Conservation (phyloP, 2,888 invertebrate species). For the Chaetogeoica ovagalla region DNA sequence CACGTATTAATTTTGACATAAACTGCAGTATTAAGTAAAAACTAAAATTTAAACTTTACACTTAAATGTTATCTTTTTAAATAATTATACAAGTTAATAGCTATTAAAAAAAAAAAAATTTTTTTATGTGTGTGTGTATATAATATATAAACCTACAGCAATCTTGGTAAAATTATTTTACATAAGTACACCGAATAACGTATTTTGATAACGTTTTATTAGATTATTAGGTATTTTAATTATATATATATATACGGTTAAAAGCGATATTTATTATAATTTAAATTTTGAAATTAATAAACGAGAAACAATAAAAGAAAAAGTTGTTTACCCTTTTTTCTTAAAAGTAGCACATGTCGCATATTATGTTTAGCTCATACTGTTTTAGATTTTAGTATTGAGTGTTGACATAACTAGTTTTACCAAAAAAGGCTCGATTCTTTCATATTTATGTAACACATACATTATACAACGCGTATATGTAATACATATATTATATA, state of each 20-base stretch:
- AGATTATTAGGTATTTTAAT: too few relatives aligned
- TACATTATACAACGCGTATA: background rate
- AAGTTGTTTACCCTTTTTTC: constrained; percentile 12
- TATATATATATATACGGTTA: background rate
- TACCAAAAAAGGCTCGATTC: constrained; percentile 9
- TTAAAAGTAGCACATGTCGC: constrained; percentile 13
- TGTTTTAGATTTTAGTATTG: background rate
- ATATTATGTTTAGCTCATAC: background rate
- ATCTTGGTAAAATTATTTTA: too few relatives aligned
- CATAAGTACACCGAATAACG: too few relatives aligned
- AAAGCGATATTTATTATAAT: background rate
- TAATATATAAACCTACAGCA: too few relatives aligned
- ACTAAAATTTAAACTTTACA: too few relatives aligned
- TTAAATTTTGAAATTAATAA: background rate
- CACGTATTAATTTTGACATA: too few relatives aligned
- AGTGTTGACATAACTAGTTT: constrained; percentile 11
- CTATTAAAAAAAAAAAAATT: too few relatives aligned
- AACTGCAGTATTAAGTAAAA: too few relatives aligned
- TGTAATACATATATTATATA: background rate
- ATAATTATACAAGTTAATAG: too few relatives aligned
- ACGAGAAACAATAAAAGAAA: background rate
- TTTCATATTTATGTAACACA: background rate
- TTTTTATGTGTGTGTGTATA: too few relatives aligned
- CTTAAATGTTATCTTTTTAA: too few relatives aligned
- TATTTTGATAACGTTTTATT: too few relatives aligned